Percentiles rank a stretch among this genome's conserved stretches.
Evolutionary conservation across 2,113 vertebrate species (phyloP).

Genomic region (Silurus asotus): DNA sequence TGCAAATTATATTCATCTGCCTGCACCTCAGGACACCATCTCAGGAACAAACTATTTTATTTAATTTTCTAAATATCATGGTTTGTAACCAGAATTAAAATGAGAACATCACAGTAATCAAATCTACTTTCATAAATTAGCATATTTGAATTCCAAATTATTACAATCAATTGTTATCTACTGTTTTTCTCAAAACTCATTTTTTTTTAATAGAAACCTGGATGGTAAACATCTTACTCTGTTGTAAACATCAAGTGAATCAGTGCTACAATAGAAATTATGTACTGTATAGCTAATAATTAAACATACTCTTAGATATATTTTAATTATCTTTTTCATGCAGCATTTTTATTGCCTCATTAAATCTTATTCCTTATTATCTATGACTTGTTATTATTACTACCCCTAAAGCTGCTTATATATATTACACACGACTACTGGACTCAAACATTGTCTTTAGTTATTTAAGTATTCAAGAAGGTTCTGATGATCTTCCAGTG

Average conservation of each 20-base stretch:
- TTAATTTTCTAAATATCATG: not conserved
- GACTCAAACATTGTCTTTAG: not conserved
- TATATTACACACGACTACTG: not conserved
- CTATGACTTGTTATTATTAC: not conserved
- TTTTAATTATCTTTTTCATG: not conserved
- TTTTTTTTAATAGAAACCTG: not conserved
- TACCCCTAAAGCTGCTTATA: not conserved
- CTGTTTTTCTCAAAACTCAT: not conserved
- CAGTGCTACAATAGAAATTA: not conserved
- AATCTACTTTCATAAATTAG: not conserved
- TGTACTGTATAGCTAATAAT: not conserved
- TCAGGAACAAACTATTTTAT: not conserved
- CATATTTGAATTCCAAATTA: constrained; percentile 3
- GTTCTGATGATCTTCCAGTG: not conserved
- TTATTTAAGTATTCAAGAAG: not conserved
- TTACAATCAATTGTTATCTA: not conserved
- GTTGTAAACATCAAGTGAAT: not conserved
- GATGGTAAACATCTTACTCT: not conserved
- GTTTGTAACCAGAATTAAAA: not conserved
- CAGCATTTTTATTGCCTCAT: not conserved
- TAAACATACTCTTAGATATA: not conserved
- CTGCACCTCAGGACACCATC: not conserved
- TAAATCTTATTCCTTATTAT: not conserved
- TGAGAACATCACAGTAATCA: not conserved
- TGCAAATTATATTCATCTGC: not conserved